Evolutionary conservation across 2,113 vertebrate species (phyloP), one percentile per base, ranked within the genome.

Genomic region (Caloenas nicobarica): DNA sequence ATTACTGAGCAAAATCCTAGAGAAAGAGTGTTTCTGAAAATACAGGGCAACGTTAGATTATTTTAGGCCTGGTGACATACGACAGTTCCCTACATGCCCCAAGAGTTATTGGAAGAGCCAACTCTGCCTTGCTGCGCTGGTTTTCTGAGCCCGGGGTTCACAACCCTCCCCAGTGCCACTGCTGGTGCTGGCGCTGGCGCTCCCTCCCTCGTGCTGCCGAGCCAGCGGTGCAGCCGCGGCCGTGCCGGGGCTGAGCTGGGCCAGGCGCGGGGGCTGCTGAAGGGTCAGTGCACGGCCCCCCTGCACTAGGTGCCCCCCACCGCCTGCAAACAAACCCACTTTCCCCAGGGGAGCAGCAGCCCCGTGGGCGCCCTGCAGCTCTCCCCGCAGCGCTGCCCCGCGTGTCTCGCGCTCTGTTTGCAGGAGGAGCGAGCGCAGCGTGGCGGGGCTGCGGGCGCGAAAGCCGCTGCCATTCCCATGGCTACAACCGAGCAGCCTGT

Each of bases 381-480:
- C 42, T 44, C 42, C 42, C 42, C 42, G 42, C 42, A 7, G 42
- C 42, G 42, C 42, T 44, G 69, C 33, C 76, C 66, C 90, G 76
- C 5, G 4, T 44, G 1, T 51, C 53, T 48, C 68, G 66, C 80
- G 16, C 71, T 34, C 85, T 44, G 81, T 82, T 71, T 88, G 66
- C 92, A 42, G 31, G 46, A 89, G 8, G 31, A 71, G 38, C 57
- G 8, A 76, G 74, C 34, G 3, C 85, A 60, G 92, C 4, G 5
- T 3, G 40, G 1, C 72, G 82, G 79, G 92, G 79, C 74, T 53
- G 57, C 6, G 15, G 89, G 87, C 21, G 81, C 58, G 87, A 71
- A 34, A 79, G 73, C 81, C 9, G 66, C 81, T 89, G 81, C 94
- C 74, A 88, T 91, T 91, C 95, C 92, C 88, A 73, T 33, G 79